Evolutionary conservation across 2,888 invertebrate species (phyloP), one percentile per base, ranked within the genome.

Genomic region (Cheilosia grossa): DNA sequence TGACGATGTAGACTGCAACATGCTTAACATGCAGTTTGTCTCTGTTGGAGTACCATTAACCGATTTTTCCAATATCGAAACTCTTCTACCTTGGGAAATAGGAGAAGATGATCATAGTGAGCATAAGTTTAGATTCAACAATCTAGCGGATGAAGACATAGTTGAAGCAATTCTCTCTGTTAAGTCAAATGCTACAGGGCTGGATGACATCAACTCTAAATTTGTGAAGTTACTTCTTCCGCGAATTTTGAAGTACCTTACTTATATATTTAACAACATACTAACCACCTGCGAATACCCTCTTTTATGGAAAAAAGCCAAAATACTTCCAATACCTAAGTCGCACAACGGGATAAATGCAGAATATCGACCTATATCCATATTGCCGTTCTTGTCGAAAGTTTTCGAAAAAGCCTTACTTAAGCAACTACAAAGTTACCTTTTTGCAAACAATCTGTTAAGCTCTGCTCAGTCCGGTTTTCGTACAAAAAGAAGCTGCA

Each of bases 301-400:
- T 4, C 2, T 6, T 27, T 37, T 9, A 2, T 69, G 69, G 69
- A 58, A 69, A 56, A 69, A 13, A 7, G 30, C 33, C 2, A 69
- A 47, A 42, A 44, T 67, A 53, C 13, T 67, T 13, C 54, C 67
- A 0, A 53, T 54, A 19, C 64, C 37, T 13, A 42, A 66, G 24
- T 40, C n/a, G 9, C 53, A 40, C 3, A 27, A 27, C 1, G 27
- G 27, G 27, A 6, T 27, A 6, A 27, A 27, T 4, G 6, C 6
- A 27, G 27, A 27, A 27, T 27, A 27, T 1, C 27, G 27, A 27
- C 27, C 27, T 5, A 27, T 27, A 27, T 27, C 27, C 6, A 27
- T 27, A 27, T 27, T 27, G 27, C 27, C 27, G 6, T 27, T 27
- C 27, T 27, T 27, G 1, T 27, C 27, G 6, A 27, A 27, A 27